Evolutionary conservation across 2,888 invertebrate genomes (phyloP).

Genomic region (Papilio gigon): DNA sequence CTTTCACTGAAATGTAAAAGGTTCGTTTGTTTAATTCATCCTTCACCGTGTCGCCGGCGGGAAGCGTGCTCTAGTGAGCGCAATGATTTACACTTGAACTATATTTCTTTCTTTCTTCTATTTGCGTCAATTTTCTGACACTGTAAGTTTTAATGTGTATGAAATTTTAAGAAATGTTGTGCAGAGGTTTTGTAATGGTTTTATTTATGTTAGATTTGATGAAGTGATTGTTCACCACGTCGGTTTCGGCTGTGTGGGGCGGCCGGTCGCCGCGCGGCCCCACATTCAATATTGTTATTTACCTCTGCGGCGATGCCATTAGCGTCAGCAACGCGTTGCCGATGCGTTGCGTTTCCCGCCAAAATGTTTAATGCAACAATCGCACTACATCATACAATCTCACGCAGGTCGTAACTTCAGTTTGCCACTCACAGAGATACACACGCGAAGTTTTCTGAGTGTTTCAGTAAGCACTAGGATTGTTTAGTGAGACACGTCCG

Average conservation of each 20-base stretch:
- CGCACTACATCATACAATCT: constrained; percentile 53
- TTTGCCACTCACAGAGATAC: constrained; percentile 40
- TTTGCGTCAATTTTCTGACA: not conserved
- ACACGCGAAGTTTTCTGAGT: constrained; percentile 42
- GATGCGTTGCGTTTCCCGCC: constrained; percentile 55
- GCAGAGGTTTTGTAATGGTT: not conserved
- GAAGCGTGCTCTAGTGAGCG: constrained; percentile 29
- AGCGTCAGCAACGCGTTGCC: constrained; percentile 48
- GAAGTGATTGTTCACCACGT: not conserved
- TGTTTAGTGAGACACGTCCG: constrained; percentile 60
- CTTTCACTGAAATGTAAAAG: constrained; percentile 51
- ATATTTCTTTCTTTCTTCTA: not conserved
- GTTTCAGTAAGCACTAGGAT: constrained; percentile 52
- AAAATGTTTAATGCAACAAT: constrained; percentile 57
- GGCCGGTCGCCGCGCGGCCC: constrained; percentile 46
- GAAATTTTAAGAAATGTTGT: not conserved
- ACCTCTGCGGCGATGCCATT: constrained; percentile 68
- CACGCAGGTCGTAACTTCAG: constrained; percentile 37
- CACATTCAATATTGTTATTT: constrained; percentile 77
- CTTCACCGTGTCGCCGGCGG: constrained; percentile 40
- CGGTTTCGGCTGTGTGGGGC: constrained; percentile 25
- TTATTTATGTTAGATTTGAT: not conserved
- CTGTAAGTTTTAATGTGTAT: not conserved
- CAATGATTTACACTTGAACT: not conserved
- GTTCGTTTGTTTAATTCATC: constrained; percentile 52